Conservation (phyloP, 2,888 invertebrate genomes). For the Marasmarcha lunaedactyla region DNA sequence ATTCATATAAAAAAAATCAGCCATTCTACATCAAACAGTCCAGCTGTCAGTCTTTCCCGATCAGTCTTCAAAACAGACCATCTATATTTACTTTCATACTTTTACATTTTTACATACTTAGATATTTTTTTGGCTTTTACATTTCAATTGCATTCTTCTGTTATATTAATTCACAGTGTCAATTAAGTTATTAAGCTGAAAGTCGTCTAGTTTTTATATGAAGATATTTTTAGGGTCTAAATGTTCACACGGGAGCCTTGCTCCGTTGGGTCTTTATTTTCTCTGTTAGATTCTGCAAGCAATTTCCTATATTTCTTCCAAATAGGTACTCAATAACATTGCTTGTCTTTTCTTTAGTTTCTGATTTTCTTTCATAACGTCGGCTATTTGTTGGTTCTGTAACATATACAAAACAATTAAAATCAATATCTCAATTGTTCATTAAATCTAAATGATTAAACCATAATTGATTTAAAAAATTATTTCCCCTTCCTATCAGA, state of each 20-base stretch:
- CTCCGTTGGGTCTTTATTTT: conserved; percentile 40
- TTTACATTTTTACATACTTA: background rate
- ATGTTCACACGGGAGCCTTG: conserved; percentile 14
- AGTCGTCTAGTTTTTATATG: too few species aligned
- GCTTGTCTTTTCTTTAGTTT: conserved; percentile 60
- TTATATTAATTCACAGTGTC: too few species aligned
- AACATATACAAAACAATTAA: conserved; percentile 16
- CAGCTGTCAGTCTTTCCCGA: too few species aligned
- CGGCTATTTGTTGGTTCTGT: conserved; percentile 60
- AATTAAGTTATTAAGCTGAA: too few species aligned
- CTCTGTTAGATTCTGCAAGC: conserved; percentile 28
- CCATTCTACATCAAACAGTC: too few species aligned
- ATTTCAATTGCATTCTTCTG: too few species aligned
- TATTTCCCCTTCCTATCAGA: too few species aligned
- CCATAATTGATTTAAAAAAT: too few species aligned
- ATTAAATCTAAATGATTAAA: background rate
- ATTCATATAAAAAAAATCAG: too few species aligned
- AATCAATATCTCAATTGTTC: conserved; percentile 4
- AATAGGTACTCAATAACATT: conserved; percentile 44
- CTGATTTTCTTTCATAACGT: conserved; percentile 57
- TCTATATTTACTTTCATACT: too few species aligned
- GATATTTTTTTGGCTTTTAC: conserved; percentile 1
- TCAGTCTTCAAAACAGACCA: background rate
- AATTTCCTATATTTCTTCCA: conserved; percentile 55
- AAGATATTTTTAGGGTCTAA: conserved; percentile 17